phyloP scores from a whole-genome alignment of 2,888 invertebrate species.

The Thysanoteuthis rhombus region DNA sequence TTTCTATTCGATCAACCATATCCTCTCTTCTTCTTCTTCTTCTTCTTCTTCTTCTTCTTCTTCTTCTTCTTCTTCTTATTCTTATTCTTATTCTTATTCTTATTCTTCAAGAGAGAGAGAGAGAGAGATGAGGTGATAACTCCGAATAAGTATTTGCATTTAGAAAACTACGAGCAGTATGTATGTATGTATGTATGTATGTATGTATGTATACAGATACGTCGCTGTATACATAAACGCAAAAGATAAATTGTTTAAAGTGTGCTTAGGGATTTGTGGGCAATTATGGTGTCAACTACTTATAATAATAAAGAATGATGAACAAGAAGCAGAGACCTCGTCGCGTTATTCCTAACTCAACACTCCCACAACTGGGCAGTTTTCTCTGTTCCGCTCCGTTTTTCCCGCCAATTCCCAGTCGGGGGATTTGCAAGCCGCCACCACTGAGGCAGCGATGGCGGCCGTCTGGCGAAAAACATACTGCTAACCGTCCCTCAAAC shows the following conservation, averaged over 20 bases:
- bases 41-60: not conserved
- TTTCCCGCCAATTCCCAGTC: conserved; percentile 12
- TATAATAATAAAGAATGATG: conserved; percentile 12
- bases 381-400: not conserved
- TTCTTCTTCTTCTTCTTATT: not conserved
- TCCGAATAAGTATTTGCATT: not conserved
- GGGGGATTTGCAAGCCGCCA: conserved; percentile 1
- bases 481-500: not conserved
- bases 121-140: not conserved
- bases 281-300: not conserved
- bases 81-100: not conserved
- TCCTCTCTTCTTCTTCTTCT: not conserved
- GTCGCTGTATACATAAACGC: not conserved
- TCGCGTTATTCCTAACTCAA: not conserved
- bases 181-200: not conserved
- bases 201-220: not conserved
- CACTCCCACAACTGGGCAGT: not conserved
- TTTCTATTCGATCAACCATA: not conserved
- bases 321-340: not conserved
- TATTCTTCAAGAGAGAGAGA: no score
- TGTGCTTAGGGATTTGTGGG: not conserved
- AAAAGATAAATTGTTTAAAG: not conserved
- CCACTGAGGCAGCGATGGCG: not conserved
- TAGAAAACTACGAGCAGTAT: not conserved
- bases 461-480: conserved; percentile 12